A percentile compares a stretch with the other conserved stretches of the same genome.
phyloP scores from a whole-genome alignment of 2,113 vertebrate species.

The Oncorhynchus nerka region DNA sequence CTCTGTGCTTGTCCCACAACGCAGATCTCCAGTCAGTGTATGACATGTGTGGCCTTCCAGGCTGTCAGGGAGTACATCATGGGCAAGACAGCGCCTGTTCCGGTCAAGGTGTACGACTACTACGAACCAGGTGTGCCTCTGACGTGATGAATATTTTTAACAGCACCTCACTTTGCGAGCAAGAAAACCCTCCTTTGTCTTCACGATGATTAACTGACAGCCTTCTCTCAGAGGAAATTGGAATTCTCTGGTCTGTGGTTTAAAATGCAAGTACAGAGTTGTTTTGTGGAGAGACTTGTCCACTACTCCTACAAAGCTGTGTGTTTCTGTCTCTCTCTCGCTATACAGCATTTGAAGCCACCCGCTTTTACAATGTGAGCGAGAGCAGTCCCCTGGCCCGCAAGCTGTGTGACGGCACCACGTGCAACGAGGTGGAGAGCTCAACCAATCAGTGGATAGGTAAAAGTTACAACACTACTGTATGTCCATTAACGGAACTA shows the following conservation, averaged over 20 bases:
- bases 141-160: constrained; percentile 3
- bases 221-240: constrained; percentile 11
- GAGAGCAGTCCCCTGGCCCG: constrained; percentile 85
- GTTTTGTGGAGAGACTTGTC: neutral
- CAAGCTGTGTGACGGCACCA: constrained; percentile 86
- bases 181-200: constrained; percentile 20
- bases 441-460: constrained; percentile 83
- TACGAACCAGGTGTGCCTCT: constrained; percentile 86
- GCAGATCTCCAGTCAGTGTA: constrained; percentile 90
- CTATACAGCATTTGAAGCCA: constrained; percentile 85
- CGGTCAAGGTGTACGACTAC: constrained; percentile 91
- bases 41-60: constrained; percentile 88
- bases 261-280: too few species aligned
- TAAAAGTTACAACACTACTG: constrained; percentile 57
- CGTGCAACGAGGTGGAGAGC: constrained; percentile 92
- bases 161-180: constrained; percentile 26
- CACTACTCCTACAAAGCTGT: neutral
- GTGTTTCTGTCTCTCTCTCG: constrained; percentile 23
- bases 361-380: constrained; percentile 91
- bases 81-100: constrained; percentile 90
- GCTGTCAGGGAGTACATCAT: constrained; percentile 88
- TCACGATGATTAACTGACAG: constrained; percentile 6
- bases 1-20: constrained; percentile 9
- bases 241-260: constrained; percentile 4
- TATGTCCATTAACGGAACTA: too few species aligned